Base-by-base conservation (phyloP, 2,888 invertebrate genomes). In the Campoplex nolae region DNA sequence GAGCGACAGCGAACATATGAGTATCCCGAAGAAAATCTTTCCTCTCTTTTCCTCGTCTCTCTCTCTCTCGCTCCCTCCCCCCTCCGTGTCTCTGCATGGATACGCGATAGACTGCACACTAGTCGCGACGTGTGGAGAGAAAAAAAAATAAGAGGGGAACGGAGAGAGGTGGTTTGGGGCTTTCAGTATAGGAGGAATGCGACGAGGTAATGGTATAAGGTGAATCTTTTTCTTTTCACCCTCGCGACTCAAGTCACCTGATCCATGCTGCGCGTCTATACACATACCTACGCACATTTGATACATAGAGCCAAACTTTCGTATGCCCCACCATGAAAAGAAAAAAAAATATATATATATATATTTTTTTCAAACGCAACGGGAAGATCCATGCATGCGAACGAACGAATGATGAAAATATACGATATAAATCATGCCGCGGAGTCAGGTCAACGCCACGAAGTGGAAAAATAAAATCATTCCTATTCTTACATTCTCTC, bases 201-300 rank as follows among this genome's bases (percentile, higher is more conserved):
- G 87, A 89, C 87, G 89, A 85, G 76, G 81, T 86, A 88, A 89
- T 74, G 75, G 56, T 75, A 82, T 85, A 90, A 92, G 92, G 91
- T 91, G 92, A 91, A 92, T 92, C 92, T 90, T 90, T 90, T 90
- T 91, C 90, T 89, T 89, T 82, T 89, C 85, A 88, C 88, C 88
- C 86, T 89, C 88, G 88, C 84, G 70, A 80, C 84, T 79, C 84
- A 6, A 84, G 74, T 74, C 87, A 87, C 87, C 87, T 87, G 87
- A 87, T 78, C 87, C 70, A 84, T 84, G 23, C 84, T 58, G 78
- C 70, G 78, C 70, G 75, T 45, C 45, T 23, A 51, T 35, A 51
- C 23, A 23, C 28, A 38, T 23, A 77, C 45, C n/a, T 23, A 35
- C 28, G 23, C 62, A 45, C 35, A 18, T 62, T 13, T 3, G 42